Base-by-base conservation (phyloP, 2,888 invertebrate genomes). In the Cephonodes hylas region DNA sequence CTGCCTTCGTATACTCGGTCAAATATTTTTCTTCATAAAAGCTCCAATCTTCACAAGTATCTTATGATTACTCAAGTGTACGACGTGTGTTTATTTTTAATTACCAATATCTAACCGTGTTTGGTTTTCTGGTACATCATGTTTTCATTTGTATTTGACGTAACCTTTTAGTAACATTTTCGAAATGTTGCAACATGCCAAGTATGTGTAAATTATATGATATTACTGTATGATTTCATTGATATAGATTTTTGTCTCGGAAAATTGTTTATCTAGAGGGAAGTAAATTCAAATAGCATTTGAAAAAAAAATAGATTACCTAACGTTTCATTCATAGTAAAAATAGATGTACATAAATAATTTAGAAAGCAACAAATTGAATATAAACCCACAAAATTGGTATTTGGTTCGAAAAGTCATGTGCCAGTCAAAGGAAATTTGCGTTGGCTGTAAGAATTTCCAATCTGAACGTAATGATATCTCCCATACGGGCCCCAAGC, bases 41-140 rank as follows among this genome's bases (percentile, higher is more conserved):
- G n/a, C 23, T 34, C n/a, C n/a, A 7, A 48, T n/a, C n/a, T n/a
- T 48, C 15, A 15, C 48, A 25, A 48, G 48, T 15, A 15, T 23
- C 23, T 53, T 31, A 18, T 53, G 53, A 53, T 53, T 53, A 18
- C 53, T 31, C 53, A 53, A 53, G 53, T 53, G 53, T 20, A 18
- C 7, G 27, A 1, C 22, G 18, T 27, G n/a, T 38, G 15, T 48
- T 48, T 48, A 25, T 48, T 27, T 27, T 48, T 48, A 27, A 48
- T 48, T 48, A 27, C 7, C 13, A 4, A n/a, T 48, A 2, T 7
- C 2, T 15, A 7, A n/a, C 7, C 25, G 2, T n/a, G 23, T 27
- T 27, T 25, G 7, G 3, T 27, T 27, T 7, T 48, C 15, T 27
- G 15, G 7, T 27, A 48, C n/a, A 25, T 48, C 2, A 48, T 25